These are phyloP conservation scores for Dryas iulia DNA, from an alignment of 1,140 invertebrate species.

Conservation along the genomic window DNA sequence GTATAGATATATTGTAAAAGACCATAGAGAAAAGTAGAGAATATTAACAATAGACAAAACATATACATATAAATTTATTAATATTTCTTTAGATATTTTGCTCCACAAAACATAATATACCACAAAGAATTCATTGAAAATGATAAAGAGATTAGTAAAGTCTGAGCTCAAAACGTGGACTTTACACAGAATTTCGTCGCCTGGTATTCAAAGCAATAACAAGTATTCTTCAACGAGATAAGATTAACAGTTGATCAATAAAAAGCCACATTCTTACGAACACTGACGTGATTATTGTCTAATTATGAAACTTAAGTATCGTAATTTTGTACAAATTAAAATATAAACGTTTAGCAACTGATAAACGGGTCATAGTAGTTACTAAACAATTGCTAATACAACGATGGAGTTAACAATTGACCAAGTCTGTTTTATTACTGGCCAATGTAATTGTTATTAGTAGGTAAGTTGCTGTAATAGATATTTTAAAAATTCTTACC, in stretches of 20 bases:
- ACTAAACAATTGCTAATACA: background rate
- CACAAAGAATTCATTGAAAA: background rate
- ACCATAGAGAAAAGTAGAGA: too few relatives aligned
- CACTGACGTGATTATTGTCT: slow-evolving; percentile 6
- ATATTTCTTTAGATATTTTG: too few relatives aligned
- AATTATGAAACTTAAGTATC: slow-evolving; percentile 24
- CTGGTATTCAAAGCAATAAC: background rate
- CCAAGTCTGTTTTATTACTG: background rate
- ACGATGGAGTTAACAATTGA: background rate
- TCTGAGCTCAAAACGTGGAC: background rate
- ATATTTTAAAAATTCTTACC: background rate
- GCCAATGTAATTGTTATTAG: background rate
- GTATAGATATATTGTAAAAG: too few relatives aligned
- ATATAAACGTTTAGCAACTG: background rate
- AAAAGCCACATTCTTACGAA: slow-evolving; percentile 12
- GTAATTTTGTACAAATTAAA: slow-evolving; percentile 21
- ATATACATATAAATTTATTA: too few relatives aligned
- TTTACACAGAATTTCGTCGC: background rate
- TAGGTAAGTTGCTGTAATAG: background rate
- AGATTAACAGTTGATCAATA: slow-evolving; percentile 12
- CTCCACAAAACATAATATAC: too few relatives aligned
- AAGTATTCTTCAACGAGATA: slow-evolving; percentile 21
- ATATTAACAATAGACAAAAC: too few relatives aligned
- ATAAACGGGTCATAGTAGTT: slow-evolving; percentile 1
- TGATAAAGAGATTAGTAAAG: background rate